Conservation (phyloP, 1,140 invertebrate genomes). For the Apis cerana region DNA sequence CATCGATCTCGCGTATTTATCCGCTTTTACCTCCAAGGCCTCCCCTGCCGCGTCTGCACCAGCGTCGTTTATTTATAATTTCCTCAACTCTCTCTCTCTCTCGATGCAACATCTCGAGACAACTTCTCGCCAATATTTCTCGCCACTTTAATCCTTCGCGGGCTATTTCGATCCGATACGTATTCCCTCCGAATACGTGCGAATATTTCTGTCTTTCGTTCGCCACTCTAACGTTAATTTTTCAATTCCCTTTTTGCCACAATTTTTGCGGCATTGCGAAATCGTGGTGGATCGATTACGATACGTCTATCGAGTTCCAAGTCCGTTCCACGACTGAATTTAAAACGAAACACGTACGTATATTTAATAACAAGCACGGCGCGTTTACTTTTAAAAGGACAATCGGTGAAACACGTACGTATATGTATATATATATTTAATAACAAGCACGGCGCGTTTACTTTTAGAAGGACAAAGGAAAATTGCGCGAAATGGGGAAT, state of each 20-base stretch:
- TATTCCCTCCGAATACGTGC: too few species aligned
- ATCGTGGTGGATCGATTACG: too few species aligned
- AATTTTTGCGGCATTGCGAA: too few species aligned
- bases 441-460: too few species aligned
- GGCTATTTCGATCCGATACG: not conserved
- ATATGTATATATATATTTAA: too few species aligned
- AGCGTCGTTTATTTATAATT: slow-evolving; percentile 50
- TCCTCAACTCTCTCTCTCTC: slow-evolving; percentile 7
- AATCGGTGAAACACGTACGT: too few species aligned
- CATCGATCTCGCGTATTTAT: slow-evolving; percentile 25
- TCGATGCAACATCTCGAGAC: slow-evolving; percentile 9
- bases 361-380: too few species aligned
- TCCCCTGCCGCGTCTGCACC: slow-evolving; percentile 5
- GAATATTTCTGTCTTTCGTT: not conserved
- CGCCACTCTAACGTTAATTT: not conserved
- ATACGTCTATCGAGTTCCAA: too few species aligned
- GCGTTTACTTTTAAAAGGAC: too few species aligned
- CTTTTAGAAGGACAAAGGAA: too few species aligned
- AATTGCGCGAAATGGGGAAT: not conserved
- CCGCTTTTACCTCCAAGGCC: slow-evolving; percentile 45
- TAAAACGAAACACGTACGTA: too few species aligned
- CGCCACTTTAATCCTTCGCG: not conserved
- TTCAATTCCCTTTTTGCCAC: too few species aligned
- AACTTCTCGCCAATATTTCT: not conserved
- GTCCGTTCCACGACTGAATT: not conserved